Base-by-base conservation (phyloP, 2,113 vertebrate species). In the Anser cygnoides region DNA sequence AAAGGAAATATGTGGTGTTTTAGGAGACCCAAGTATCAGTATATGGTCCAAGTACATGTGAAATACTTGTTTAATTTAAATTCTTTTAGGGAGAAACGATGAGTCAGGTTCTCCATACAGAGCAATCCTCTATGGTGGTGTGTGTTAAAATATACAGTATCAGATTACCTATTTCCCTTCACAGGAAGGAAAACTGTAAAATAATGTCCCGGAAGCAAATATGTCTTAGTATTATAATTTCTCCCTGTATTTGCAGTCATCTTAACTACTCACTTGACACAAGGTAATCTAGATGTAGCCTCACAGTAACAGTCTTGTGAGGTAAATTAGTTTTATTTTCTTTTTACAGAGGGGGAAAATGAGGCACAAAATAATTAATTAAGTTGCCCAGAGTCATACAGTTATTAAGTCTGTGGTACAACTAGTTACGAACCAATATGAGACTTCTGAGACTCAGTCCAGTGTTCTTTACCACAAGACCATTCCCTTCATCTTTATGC, bases 1-100 rank as follows among this genome's bases (percentile, higher is more conserved):
- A 96, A 97, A 96, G 96, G 95, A 96, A 96, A 95, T 91, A 92
- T 26, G 81, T 93, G 93, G 80, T 86, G 84, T 88, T 93, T 95
- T 83, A 89, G 80, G 89, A 97, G 85, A 94, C 52, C 83, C 58
- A 93, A 96, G 84, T 72, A 97, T 41, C 87, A 95, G 37, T 85
- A 84, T 93, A 95, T 2, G 87, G 76, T 63, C 93, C 78, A 90
- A 68, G 28, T 57, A 89, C 89, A 92, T 4, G 37, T 68, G 78
- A 65, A 91, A 92, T 72, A 81, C 20, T 46, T 83, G 62, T 35
- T 92, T 44, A 74, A 66, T 49, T 85, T 84, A 79, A 89, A 83
- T 76, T 89, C 23, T 91, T 93, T 55, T 11, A 76, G 44, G 84
- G 58, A 96, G 71, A 93, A 92, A 83, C 5, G 37, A 82, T 29